A percentile compares a stretch with the other conserved stretches of the same genome.
phyloP scores from a whole-genome alignment of 2,888 invertebrate species.

The Tinea semifulvella region DNA sequence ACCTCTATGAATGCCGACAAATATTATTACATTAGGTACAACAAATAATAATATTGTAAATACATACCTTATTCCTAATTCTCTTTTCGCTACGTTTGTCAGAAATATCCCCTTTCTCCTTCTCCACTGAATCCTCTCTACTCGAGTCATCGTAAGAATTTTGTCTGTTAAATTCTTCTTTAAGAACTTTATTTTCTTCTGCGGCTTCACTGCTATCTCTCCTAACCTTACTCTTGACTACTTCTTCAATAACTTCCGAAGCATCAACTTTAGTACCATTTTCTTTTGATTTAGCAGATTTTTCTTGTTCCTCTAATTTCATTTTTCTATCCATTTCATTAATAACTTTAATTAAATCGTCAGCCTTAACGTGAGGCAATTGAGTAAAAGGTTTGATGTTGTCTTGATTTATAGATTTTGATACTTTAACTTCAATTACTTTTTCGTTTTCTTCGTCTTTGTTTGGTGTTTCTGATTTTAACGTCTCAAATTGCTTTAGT shows the following conservation, averaged over 20 bases:
- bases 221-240: conserved; percentile 31
- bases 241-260: conserved; percentile 20
- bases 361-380: conserved; percentile 58
- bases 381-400: conserved; percentile 62
- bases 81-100: conserved; percentile 70
- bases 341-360: conserved; percentile 53
- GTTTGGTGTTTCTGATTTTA: conserved; percentile 45
- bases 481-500: conserved; percentile 39
- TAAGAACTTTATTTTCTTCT: conserved; percentile 40
- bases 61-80: conserved; percentile 70
- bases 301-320: conserved; percentile 36
- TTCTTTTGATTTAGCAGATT: conserved; percentile 27
- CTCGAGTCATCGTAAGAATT: conserved; percentile 68
- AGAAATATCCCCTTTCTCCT: conserved; percentile 57
- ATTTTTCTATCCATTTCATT: conserved; percentile 54
- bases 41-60: too few relatives aligned
- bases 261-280: conserved; percentile 25
- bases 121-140: conserved; percentile 62
- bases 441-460: conserved; percentile 12
- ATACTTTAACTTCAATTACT: conserved; percentile 38
- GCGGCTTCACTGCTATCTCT: conserved; percentile 51
- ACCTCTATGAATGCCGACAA: too few relatives aligned
- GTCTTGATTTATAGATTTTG: conserved; percentile 44
- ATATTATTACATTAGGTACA: too few relatives aligned
- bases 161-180: conserved; percentile 52